Base-by-base conservation (phyloP, 2,797 vertebrate genomes). In the Spinibarbus caldwelli region DNA sequence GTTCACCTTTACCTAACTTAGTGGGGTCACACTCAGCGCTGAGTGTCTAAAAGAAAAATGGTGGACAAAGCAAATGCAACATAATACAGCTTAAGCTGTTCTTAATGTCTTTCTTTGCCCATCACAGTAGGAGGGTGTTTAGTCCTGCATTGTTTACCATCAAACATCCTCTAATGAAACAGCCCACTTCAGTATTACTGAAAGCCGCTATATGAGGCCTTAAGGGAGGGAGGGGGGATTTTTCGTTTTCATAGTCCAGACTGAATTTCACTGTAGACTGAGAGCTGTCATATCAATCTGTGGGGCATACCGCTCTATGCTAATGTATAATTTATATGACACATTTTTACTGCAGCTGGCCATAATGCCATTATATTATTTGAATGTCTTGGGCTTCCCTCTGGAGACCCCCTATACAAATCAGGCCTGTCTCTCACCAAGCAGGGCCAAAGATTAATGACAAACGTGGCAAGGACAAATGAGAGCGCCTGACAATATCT, bases 401-500 rank as follows among this genome's bases (percentile, higher is more conserved):
- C 90, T 49, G 70, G 92, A 92, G 93, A 92, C 87, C 73, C 87
- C 88, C 88, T 67, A 91, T 92, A 92, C 92, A 94, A 95, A 95
- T 95, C 92, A 93, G 82, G 89, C 79, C 77, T 76, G 92, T 94
- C 92, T 90, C 87, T 89, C 87, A 91, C 90, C 85, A 90, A 92
- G 91, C 86, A 86, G 88, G 94, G 93, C 92, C 93, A 95, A 95
- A 95, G 94, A 95, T 96, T 96, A 95, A 94, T 95, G 94, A 94
- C 94, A 95, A 95, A 95, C 92, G 92, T 94, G 94, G 94, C 94
- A 94, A 94, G 94, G 94, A 95, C 94, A 95, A 95, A 95, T 95
- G 94, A 94, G 92, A 94, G 93, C 92, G 92, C 92, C 91, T 57
- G 88, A 87, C 29, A 76, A 86, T 87, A 85, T 85, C 86, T 66